phyloP scores from a whole-genome alignment of 2,797 vertebrate genomes.

The Megaceryle alcyon region DNA sequence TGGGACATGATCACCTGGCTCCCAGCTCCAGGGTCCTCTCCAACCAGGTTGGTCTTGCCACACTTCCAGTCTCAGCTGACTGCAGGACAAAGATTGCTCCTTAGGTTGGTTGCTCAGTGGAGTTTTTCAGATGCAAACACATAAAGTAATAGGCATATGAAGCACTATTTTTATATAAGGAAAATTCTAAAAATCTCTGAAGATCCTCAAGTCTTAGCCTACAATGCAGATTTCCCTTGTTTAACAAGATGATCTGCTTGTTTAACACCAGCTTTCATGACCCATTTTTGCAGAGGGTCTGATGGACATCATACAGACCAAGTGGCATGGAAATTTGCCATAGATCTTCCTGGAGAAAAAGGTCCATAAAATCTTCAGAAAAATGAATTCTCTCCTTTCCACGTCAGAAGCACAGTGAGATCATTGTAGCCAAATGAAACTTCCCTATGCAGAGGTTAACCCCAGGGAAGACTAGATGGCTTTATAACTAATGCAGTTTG shows the following conservation, averaged over 20 bases:
- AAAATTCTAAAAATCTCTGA: not conserved
- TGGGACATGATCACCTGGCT: fast-evolving
- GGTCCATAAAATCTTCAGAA: not conserved
- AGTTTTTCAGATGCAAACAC: not conserved
- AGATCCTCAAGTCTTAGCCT: not conserved
- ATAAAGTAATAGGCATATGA: not conserved
- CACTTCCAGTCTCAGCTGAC: not conserved
- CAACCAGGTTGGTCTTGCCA: not conserved
- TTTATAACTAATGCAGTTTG: not conserved
- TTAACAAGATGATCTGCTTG: not conserved
- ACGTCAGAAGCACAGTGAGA: not conserved
- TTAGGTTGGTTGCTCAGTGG: fast-evolving
- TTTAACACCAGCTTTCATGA: not conserved
- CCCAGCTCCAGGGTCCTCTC: not conserved
- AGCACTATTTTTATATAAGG: not conserved
- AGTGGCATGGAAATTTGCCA: not conserved
- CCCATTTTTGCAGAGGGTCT: not conserved
- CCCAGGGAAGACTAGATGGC: not conserved
- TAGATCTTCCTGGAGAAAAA: not conserved
- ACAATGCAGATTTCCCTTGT: not conserved
- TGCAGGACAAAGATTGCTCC: not conserved
- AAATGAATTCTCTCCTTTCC: not conserved
- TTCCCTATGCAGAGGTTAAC: not conserved
- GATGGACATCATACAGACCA: not conserved
- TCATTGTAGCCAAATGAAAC: not conserved